Conservation (phyloP, 2,113 vertebrate species). For the Lophura nycthemera region DNA sequence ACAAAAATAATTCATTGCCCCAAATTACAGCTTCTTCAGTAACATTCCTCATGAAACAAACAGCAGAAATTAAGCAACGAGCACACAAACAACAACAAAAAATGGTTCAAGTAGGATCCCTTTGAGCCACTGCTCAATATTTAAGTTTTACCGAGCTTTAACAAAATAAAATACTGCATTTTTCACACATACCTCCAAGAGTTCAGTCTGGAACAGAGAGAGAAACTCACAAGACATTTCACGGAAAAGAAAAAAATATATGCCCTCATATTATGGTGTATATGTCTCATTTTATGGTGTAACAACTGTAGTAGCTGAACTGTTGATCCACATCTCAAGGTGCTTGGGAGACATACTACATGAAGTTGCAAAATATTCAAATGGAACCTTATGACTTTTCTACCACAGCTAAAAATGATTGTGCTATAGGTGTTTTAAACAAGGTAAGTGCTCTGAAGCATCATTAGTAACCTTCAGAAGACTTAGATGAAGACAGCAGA, state of each 20-base stretch:
- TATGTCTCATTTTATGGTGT: neutral
- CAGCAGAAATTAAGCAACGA: conserved; percentile 3
- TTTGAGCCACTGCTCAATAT: neutral
- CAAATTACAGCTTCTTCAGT: conserved; percentile 64
- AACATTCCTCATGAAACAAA: conserved; percentile 67
- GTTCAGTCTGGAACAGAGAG: neutral
- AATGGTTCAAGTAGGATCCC: neutral
- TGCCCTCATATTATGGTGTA: neutral
- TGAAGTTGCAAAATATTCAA: neutral
- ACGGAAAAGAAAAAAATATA: neutral
- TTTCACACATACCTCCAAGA: neutral
- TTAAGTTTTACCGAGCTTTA: conserved; percentile 10
- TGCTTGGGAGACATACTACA: neutral
- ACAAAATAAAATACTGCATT: neutral
- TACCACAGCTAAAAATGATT: neutral
- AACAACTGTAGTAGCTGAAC: neutral
- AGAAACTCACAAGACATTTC: neutral
- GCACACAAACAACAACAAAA: neutral
- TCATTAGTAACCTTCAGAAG: neutral
- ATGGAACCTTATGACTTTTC: neutral
- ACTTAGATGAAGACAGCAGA: neutral
- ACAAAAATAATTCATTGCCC: conserved; percentile 64
- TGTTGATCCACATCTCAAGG: neutral
- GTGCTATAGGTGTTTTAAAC: neutral
- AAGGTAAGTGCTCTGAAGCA: neutral